Conservation (phyloP, 2,797 vertebrate species). For the Takifugu ocellatus region DNA sequence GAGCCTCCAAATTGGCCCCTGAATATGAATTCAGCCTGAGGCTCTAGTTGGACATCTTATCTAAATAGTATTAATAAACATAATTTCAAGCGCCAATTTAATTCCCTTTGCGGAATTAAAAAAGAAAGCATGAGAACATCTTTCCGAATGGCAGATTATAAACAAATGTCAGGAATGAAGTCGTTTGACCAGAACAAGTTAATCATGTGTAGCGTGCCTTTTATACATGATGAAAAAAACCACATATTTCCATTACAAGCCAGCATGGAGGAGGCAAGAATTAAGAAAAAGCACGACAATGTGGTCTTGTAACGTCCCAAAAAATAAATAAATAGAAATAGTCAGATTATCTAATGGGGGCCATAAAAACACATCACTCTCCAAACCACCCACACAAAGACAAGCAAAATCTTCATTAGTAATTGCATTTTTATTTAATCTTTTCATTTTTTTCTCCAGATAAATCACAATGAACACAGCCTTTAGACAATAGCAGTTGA, state of each 20-base stretch:
- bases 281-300: slow-evolving; percentile 1
- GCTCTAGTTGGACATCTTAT: slow-evolving; percentile 39
- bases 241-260: too few species aligned
- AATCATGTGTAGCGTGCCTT: too few species aligned
- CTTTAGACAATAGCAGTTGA: slow-evolving; percentile 91
- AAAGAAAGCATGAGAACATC: slow-evolving; percentile 1
- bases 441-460: slow-evolving; percentile 84
- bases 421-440: slow-evolving; percentile 86
- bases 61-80: slow-evolving; percentile 48
- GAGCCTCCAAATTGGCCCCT: slow-evolving; percentile 2
- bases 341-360: slow-evolving; percentile 29
- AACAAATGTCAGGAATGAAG: too few species aligned
- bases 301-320: slow-evolving; percentile 58
- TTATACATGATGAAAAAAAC: too few species aligned
- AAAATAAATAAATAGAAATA: slow-evolving; percentile 28
- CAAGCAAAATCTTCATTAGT: slow-evolving; percentile 81
- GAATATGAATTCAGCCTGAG: too few species aligned
- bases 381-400: slow-evolving; percentile 79
- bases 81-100: slow-evolving; percentile 51
- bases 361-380: slow-evolving; percentile 10
- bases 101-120: slow-evolving; percentile 55
- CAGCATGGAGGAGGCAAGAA: slow-evolving; percentile 9
- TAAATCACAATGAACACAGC: slow-evolving; percentile 95
- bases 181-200: too few species aligned
- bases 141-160: too few species aligned